A percentile compares a stretch with the other conserved stretches of the same genome.
phyloP scores from a whole-genome alignment of 2,888 invertebrate genomes.

The Bimastos eiseni region DNA sequence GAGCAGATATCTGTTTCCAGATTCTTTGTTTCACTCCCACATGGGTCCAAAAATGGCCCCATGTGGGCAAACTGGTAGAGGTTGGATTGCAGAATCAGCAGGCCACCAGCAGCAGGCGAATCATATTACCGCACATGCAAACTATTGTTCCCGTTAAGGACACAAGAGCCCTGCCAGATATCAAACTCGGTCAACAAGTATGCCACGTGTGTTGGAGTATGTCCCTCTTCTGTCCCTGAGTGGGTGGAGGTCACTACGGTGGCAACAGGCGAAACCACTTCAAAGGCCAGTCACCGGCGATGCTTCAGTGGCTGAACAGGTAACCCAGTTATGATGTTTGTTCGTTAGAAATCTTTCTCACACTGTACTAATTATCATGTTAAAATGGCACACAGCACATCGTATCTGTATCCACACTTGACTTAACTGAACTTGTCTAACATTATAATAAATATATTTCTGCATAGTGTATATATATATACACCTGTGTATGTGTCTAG shows the following conservation, averaged over 20 bases:
- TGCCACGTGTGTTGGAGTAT: neutral
- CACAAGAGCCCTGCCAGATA: neutral
- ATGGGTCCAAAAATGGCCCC: too few relatives aligned
- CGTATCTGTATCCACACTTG: neutral
- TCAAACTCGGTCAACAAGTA: neutral
- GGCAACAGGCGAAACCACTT: neutral
- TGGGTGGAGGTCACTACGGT: neutral
- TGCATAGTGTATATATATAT: too few relatives aligned
- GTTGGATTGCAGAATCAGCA: neutral
- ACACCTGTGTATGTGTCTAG: too few relatives aligned
- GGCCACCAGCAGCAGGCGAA: too few relatives aligned
- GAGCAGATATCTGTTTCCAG: too few relatives aligned
- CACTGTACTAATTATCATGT: too few relatives aligned
- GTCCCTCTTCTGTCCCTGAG: neutral
- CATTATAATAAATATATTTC: neutral
- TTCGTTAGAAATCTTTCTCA: neutral
- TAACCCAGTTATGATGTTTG: neutral
- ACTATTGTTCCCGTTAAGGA: too few relatives aligned
- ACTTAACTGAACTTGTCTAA: neutral
- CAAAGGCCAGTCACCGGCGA: neutral
- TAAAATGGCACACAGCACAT: neutral
- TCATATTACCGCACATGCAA: too few relatives aligned
- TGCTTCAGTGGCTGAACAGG: neutral
- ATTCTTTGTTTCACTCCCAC: too few relatives aligned
- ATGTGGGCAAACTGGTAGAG: too few relatives aligned